These are phyloP conservation scores for Cryptocheilus praepositus DNA, from an alignment of 2,888 invertebrate species.

Conservation along the genomic window DNA sequence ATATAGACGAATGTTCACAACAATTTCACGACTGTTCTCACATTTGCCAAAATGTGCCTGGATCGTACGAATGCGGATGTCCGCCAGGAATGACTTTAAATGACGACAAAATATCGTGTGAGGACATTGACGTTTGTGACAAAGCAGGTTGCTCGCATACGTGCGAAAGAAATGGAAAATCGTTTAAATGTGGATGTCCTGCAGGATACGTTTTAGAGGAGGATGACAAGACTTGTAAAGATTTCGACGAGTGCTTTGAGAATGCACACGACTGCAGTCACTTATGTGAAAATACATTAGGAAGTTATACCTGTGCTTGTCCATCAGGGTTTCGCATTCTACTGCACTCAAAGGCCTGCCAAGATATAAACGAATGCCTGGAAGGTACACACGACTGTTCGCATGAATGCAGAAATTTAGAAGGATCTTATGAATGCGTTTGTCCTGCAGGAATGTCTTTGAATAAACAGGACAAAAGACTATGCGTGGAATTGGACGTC, in stretches of 20 bases:
- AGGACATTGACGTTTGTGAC: constrained; percentile 45
- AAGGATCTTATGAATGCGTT: constrained; percentile 76
- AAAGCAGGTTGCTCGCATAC: constrained; percentile 71
- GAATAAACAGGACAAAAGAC: constrained; percentile 66
- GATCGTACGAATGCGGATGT: constrained; percentile 77
- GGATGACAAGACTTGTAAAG: constrained; percentile 62
- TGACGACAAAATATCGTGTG: constrained; percentile 52
- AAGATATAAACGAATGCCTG: constrained; percentile 78
- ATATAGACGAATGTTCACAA: constrained; percentile 78
- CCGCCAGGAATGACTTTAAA: constrained; percentile 69
- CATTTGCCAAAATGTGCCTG: constrained; percentile 77
- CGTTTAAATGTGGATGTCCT: constrained; percentile 56
- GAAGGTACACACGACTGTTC: constrained; percentile 76
- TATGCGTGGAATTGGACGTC: constrained; percentile 46
- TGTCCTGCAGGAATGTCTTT: constrained; percentile 74
- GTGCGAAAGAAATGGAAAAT: constrained; percentile 75
- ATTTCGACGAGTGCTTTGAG: constrained; percentile 76
- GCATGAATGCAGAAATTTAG: constrained; percentile 77
- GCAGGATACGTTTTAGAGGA: constrained; percentile 67
- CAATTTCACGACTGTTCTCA: constrained; percentile 77
- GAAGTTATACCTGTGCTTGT: constrained; percentile 77
- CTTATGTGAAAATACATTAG: constrained; percentile 76
- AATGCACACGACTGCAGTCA: constrained; percentile 63
- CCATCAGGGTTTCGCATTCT: constrained; percentile 70
- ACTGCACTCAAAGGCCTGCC: constrained; percentile 62